phyloP scores from a whole-genome alignment of 2,888 invertebrate species.

The Tetanocera ferruginea region DNA sequence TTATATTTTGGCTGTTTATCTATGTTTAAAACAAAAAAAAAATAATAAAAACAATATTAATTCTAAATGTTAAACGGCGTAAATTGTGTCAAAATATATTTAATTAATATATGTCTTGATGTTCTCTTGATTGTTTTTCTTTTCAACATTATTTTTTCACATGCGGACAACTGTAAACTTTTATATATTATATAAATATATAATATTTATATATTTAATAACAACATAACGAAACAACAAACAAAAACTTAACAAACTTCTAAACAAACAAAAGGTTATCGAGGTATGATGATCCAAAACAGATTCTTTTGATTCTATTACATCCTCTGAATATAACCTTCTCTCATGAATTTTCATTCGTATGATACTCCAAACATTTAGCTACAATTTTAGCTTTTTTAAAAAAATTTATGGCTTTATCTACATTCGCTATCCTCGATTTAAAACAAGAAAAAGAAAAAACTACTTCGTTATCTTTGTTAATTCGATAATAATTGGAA shows the following conservation, averaged over 20 bases:
- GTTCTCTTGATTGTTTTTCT: constrained; percentile 40
- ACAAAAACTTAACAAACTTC: constrained; percentile 1
- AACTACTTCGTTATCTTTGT: too few relatives aligned
- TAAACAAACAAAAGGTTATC: constrained; percentile 30
- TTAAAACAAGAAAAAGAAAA: too few relatives aligned
- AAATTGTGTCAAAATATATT: constrained; percentile 16
- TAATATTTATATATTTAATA: neutral
- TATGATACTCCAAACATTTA: neutral
- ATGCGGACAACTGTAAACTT: constrained; percentile 20
- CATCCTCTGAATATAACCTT: neutral
- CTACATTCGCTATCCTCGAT: neutral
- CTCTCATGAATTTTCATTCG: neutral
- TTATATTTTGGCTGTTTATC: neutral
- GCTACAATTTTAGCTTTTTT: neutral
- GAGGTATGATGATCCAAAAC: constrained; percentile 27
- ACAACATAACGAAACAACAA: constrained; percentile 13
- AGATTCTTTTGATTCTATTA: neutral
- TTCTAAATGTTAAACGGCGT: constrained; percentile 29
- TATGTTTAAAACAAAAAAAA: constrained; percentile 22
- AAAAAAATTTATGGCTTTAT: neutral
- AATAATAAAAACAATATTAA: constrained; percentile 11
- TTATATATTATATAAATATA: neutral
- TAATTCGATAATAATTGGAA: too few relatives aligned
- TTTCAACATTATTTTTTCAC: constrained; percentile 35
- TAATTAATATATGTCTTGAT: constrained; percentile 22